Base-by-base conservation (phyloP, 2,113 vertebrate species). In the Willisornis vidua region DNA sequence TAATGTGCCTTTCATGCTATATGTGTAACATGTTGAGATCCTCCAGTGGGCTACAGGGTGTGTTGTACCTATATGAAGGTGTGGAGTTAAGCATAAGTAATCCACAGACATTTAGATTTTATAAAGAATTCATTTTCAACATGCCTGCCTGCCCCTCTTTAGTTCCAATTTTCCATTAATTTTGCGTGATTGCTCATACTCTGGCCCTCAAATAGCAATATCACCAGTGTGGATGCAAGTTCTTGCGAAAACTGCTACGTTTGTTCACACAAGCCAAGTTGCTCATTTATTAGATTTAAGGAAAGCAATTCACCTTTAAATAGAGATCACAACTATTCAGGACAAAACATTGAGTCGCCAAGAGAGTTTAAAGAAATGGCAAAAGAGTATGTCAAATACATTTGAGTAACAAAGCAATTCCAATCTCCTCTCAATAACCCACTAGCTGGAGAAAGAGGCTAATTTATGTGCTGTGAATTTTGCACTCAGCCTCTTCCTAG, bases 381-480 rank as follows among this genome's bases (percentile, higher is more conserved):
- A 63, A 86, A 95, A 85, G 90, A 75, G n/a, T 86, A 77, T 86
- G 92, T 93, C 92, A 95, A 91, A 94, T 88, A 75, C 85, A 90
- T 96, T 78, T 95, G 90, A 96, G 94, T 90, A 96, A 92, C 94
- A 96, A 94, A 96, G 79, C 75, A 94, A 94, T 96, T 96, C 90
- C 85, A 86, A 74, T 90, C 92, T 84, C 90, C 85, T 94, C 90
- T 96, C 93, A 96, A 95, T 96, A 93, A 91, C 87, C 92, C 90
- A 96, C 93, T 83, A 93, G 92, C 94, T 87, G 83, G 63, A 90
- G 95, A 96, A 96, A 74, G 87, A 95, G 68, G 68, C 85, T 95
- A 96, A 94, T 96, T 93, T 96, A 95, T 95, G 95, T 97, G 79
- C 94, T 92, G 92, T 90, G 94, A 95, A 92, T 96, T 95, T 90